Conservation (phyloP, 2,797 vertebrate species). For the Myotis planiceps region DNA sequence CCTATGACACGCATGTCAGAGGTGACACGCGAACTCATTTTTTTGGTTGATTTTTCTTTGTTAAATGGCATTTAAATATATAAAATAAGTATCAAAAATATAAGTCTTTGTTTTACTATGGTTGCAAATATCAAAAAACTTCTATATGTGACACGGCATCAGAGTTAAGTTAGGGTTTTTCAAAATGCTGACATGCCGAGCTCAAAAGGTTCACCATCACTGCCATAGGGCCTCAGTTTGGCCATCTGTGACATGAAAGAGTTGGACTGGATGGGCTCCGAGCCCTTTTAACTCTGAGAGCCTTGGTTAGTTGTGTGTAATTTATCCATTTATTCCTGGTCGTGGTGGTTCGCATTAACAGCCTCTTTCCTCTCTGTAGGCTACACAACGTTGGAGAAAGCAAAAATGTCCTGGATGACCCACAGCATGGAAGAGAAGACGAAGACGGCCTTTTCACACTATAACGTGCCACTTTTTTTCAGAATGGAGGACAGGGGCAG, state of each 20-base stretch:
- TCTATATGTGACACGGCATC: no score
- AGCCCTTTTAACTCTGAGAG: neutral
- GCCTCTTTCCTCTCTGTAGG: conserved; percentile 79
- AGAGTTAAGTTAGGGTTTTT: no score
- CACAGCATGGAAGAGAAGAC: conserved; percentile 72
- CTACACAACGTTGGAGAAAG: conserved; percentile 2
- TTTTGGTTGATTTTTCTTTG: no score
- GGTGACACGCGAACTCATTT: no score
- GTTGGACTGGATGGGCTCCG: neutral
- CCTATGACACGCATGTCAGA: no score
- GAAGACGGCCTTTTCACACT: conserved; percentile 82
- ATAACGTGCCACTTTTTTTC: conserved; percentile 41
- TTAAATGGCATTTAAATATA: no score
- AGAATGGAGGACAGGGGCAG: neutral
- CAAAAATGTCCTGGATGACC: conserved; percentile 46
- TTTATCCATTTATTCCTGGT: neutral
- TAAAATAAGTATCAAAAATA: no score
- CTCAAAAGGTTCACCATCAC: no score
- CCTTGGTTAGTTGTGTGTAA: neutral
- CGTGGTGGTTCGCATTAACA: neutral
- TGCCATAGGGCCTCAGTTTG: neutral
- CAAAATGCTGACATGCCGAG: no score
- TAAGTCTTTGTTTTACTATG: no score
- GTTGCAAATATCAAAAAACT: no score
- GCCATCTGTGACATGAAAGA: neutral